Conservation (phyloP, 1,140 invertebrate genomes). For the Camponotus floridanus region DNA sequence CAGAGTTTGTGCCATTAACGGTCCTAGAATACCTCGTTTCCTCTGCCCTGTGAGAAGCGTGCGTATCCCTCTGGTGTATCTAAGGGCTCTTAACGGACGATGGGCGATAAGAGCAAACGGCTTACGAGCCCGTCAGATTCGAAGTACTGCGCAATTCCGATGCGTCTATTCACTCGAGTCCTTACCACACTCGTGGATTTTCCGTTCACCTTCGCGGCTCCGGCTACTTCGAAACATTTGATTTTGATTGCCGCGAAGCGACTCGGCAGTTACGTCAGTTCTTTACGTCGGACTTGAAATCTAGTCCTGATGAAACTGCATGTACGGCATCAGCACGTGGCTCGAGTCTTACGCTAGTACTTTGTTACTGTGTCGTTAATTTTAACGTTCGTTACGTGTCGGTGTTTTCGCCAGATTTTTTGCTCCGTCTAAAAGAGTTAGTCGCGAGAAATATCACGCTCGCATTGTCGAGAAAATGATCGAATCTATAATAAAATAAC, state of each 20-base stretch:
- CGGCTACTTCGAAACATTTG: slow-evolving; percentile 75
- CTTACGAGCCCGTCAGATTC: slow-evolving; percentile 70
- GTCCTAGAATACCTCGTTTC: slow-evolving; percentile 47
- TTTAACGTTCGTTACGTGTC: slow-evolving; percentile 84
- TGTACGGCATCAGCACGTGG: slow-evolving; percentile 68
- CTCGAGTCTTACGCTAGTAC: slow-evolving; percentile 78
- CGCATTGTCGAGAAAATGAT: slow-evolving; percentile 31
- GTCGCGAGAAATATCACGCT: neutral
- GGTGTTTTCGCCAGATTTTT: slow-evolving; percentile 82
- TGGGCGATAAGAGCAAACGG: slow-evolving; percentile 58
- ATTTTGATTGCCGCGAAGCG: slow-evolving; percentile 84
- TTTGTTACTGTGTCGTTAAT: slow-evolving; percentile 85
- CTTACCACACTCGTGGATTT: slow-evolving; percentile 61
- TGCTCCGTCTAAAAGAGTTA: slow-evolving; percentile 15
- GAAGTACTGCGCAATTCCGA: slow-evolving; percentile 50
- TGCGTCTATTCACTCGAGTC: slow-evolving; percentile 41
- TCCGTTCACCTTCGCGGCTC: slow-evolving; percentile 72
- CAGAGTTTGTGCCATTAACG: slow-evolving; percentile 58
- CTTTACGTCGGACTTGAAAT: slow-evolving; percentile 48
- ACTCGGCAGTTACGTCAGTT: slow-evolving; percentile 72
- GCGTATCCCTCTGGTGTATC: slow-evolving; percentile 11
- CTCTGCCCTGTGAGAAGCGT: slow-evolving; percentile 13
- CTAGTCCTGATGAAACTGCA: slow-evolving; percentile 41
- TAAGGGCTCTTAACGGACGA: slow-evolving; percentile 37
- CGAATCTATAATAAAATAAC: neutral